Base-by-base conservation (phyloP, 1,140 invertebrate genomes). In the Phymorhynchus buccinoides region DNA sequence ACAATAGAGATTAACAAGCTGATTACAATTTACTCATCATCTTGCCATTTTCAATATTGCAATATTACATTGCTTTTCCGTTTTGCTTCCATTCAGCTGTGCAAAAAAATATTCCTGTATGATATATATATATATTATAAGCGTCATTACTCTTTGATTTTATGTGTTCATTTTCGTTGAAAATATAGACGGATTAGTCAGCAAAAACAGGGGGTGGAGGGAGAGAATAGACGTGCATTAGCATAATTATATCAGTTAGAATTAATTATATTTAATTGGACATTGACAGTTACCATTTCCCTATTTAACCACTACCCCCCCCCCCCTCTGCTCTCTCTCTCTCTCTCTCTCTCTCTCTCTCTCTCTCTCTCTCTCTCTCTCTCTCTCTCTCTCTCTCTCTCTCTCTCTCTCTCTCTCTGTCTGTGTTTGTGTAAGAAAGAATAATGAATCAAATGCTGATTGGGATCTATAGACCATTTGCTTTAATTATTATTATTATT, bases 301-400 rank as follows among this genome's bases (percentile, higher is more conserved):
- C 52, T 1, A 48, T 48, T 22, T 39, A 0, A 18, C 1, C 52
- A 18, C 4, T 35, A 27, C 52, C 44, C 12, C n/a, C 42, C 22
- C 32, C 32, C 35, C 41, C n/a, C 41, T 37, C n/a, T 42, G 14
- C 35, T 14, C 35, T 42, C 41, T 79, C 41, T 35, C 41, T 35
- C 41, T 79, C 32, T 39, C 77, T 79, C 41, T 79, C 32, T 39
- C 41, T 80, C 48, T 56, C 41, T 56, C 48, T 44, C 48, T 44
- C 41, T 48, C 79, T 44, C 41, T 80, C 79, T 80, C 41, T 48
- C 79, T 80, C 41, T 80, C 41, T 56, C 48, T 80, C 41, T 48
- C 79, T 80, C 41, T 80, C 48, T 80, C 41, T 48, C 79, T 48
- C 79, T 48, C 48, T 56, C 79, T 48, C 41, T 80, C 48, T 56